phyloP scores from a whole-genome alignment of 1,140 invertebrate genomes.

The Homarus americanus region DNA sequence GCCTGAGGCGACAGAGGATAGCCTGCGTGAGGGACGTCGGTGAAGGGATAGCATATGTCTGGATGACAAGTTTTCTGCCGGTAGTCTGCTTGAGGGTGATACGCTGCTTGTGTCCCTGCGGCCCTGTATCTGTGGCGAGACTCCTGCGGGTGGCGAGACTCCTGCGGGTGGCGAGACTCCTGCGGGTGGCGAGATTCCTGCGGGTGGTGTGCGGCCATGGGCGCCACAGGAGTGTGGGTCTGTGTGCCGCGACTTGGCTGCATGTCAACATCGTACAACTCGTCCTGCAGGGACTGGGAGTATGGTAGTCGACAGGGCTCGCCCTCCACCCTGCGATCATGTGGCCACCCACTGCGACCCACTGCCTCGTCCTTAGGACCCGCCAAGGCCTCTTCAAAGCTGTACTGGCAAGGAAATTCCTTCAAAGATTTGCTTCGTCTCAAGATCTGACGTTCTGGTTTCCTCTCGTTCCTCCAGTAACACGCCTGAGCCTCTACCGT shows the following conservation, averaged over 20 bases:
- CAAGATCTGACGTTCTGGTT: neutral
- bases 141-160: no score
- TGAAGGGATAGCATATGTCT: neutral
- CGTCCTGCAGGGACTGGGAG: neutral
- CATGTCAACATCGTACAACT: neutral
- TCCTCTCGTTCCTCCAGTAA: neutral
- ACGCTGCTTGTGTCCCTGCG: neutral
- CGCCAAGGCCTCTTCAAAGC: neutral
- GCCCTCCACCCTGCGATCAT: no score
- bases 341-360: neutral
- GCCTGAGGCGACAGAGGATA: neutral
- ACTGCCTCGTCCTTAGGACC: neutral
- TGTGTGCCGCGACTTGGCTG: neutral
- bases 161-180: no score
- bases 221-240: neutral
- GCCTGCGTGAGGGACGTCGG: neutral
- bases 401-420: neutral
- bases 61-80: neutral
- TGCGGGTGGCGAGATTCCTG: no score
- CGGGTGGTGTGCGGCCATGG: neutral
- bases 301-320: neutral
- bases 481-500: neutral
- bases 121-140: neutral
- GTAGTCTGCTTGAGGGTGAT: neutral
- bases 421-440: slow-evolving; percentile 46